Base-by-base conservation (phyloP, 2,888 invertebrate species). In the Agriopis leucophaearia region DNA sequence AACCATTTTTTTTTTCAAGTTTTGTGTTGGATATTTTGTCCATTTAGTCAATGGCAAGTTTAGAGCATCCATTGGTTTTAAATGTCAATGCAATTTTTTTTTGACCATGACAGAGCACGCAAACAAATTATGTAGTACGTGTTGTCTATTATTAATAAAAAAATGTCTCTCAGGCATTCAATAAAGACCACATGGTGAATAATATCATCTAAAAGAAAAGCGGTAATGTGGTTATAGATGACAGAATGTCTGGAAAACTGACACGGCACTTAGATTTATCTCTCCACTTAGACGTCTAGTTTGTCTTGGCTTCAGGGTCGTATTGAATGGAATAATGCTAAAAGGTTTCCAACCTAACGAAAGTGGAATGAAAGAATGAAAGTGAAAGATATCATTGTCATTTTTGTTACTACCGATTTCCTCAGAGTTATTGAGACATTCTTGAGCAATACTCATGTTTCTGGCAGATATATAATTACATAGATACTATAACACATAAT, bases 181-280 rank as follows among this genome's bases (percentile, higher is more conserved):
- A 38, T 27, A 40, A 63, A 42, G n/a, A 58, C 16, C 55, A 65
- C 16, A 60, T 45, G 40, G 13, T 36, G 55, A 35, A 35, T 60
- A 59, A 55, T 58, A 40, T 38, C n/a, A 18, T 64, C 13, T 48
- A 40, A 51, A 38, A 50, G 57, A 60, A 61, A 50, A 16, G 45
- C 58, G 12, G 40, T 50, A 48, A 65, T 50, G 59, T 56, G 16
- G 48, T 55, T 70, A 27, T 50, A 36, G 36, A 59, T 67, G 63
- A 59, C 54, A 48, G 42, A 67, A 52, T 63, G 58, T 58, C 54
- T 54, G 42, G 16, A 35, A 63, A 54, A 59, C 48, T 58, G 67
- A 67, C 62, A 63, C 54, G 63, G 36, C 66, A 67, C 66, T 67
- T 67, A 62, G 62, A 67, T 67, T 67, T 67, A 67, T 62, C 58